Evolutionary conservation across 2,113 vertebrate species (phyloP).

Genomic region (Monopterus albus): DNA sequence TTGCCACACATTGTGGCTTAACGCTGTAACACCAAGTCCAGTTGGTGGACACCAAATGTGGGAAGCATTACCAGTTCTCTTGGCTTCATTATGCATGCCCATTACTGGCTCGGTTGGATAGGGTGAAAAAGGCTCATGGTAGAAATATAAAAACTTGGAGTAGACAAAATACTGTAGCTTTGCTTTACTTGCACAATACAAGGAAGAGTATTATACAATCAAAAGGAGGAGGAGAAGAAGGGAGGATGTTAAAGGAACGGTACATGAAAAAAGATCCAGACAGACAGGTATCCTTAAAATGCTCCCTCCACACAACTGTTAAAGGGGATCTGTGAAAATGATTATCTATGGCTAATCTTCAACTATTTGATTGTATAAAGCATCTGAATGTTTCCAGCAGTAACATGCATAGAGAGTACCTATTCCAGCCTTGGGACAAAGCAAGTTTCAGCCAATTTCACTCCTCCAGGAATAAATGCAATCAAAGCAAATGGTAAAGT

Average conservation of each 20-base stretch:
- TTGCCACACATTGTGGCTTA: constrained; percentile 47
- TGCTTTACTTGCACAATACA: constrained; percentile 12
- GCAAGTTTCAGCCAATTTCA: background rate
- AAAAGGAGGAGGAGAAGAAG: background rate
- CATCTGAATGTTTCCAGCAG: too few species aligned
- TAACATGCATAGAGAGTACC: constrained; percentile 1
- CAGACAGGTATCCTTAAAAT: constrained; percentile 53
- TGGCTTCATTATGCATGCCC: constrained; percentile 41
- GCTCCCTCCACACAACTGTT: constrained; percentile 45
- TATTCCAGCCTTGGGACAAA: background rate
- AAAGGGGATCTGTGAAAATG: constrained; percentile 71
- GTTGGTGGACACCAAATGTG: constrained; percentile 69
- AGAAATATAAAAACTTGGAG: constrained; percentile 12
- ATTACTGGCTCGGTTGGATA: constrained; percentile 54
- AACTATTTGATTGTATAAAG: constrained; percentile 61
- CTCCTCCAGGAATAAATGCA: background rate
- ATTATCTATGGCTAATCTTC: constrained; percentile 48
- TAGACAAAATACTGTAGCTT: too few species aligned
- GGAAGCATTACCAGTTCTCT: constrained; percentile 66
- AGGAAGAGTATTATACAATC: constrained; percentile 1
- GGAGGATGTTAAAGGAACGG: constrained; percentile 9
- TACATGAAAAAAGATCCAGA: constrained; percentile 15
- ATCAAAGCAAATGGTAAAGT: constrained; percentile 10
- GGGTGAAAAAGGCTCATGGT: constrained; percentile 41
- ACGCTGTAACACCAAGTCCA: too few species aligned